Evolutionary conservation across 53 echinoderm and acorn worm species (phyloP).

Genomic region (Actinopyga echinites): DNA sequence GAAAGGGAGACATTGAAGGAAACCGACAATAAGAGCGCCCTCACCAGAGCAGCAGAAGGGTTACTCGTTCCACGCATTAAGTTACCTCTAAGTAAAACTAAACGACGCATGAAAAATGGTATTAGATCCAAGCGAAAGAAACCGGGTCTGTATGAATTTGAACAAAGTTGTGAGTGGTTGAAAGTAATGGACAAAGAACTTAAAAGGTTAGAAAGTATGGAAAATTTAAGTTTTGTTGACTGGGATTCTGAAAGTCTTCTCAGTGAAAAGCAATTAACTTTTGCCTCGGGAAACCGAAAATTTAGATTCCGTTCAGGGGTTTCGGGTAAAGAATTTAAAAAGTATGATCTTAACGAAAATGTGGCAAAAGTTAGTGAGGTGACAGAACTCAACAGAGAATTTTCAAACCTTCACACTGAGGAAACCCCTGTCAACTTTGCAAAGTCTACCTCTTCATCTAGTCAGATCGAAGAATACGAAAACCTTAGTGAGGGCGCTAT

Average conservation of each 20-base stretch:
- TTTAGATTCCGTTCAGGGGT: constrained; percentile 12
- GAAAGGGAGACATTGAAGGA: background rate
- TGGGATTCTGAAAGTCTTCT: constrained; percentile 34
- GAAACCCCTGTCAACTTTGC: no score
- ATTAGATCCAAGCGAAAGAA: background rate
- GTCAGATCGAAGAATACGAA: no score
- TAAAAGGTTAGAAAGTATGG: constrained; percentile 18
- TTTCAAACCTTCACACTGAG: no score
- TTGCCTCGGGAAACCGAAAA: background rate
- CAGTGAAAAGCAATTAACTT: constrained; percentile 17
- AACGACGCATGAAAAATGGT: background rate
- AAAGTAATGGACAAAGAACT: constrained; percentile 39
- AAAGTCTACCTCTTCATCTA: no score
- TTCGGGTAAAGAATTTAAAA: background rate
- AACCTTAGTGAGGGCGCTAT: no score
- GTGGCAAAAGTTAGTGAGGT: no score
- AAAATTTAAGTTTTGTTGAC: constrained; percentile 41
- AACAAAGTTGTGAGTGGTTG: constrained; percentile 34
- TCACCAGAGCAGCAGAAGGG: background rate
- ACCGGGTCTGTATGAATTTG: constrained; percentile 30
- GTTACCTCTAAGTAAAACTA: background rate
- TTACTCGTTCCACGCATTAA: background rate
- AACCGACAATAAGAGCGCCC: background rate
- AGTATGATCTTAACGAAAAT: no score
- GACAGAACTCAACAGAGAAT: no score